Percentiles rank a stretch among this genome's conserved stretches.
Conservation (phyloP, 1,140 invertebrate species). For the Acyrthosiphon pisum region DNA sequence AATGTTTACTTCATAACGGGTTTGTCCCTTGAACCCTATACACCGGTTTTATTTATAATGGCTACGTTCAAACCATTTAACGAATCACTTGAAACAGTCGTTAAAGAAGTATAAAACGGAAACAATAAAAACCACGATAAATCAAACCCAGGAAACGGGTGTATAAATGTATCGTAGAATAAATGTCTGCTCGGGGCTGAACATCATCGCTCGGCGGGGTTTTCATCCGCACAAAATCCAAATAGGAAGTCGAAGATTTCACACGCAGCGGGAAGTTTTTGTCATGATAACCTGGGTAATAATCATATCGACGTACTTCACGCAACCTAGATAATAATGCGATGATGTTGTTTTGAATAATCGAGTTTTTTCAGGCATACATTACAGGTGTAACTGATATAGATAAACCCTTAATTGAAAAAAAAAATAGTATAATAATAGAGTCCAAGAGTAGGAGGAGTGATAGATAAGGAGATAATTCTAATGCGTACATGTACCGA, state of each 20-base stretch:
- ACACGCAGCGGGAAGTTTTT: constrained; percentile 41
- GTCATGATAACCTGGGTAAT: not conserved
- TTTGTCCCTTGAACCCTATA: not conserved
- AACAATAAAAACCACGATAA: constrained; percentile 31
- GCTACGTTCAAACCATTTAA: constrained; percentile 16
- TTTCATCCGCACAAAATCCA: constrained; percentile 34
- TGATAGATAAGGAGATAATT: not conserved
- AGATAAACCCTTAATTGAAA: not conserved
- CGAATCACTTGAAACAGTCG: not conserved
- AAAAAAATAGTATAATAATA: not conserved
- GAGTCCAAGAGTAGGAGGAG: not conserved
- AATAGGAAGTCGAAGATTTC: constrained; percentile 48
- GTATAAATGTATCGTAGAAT: constrained; percentile 4
- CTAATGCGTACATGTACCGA: not conserved
- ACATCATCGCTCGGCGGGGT: constrained; percentile 33
- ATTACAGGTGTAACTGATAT: constrained; percentile 4
- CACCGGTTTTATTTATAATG: not conserved
- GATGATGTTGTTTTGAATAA: constrained; percentile 22
- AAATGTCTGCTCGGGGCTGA: not conserved
- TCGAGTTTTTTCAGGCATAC: not conserved
- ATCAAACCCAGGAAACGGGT: constrained; percentile 44
- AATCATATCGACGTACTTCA: constrained; percentile 19
- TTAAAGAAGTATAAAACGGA: not conserved
- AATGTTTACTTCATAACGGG: not conserved
- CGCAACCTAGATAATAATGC: not conserved